A percentile compares a stretch with the other conserved stretches of the same genome.
These are phyloP conservation scores for Myzus persicae DNA, from an alignment of 1,140 invertebrate genomes.

Conservation along the genomic window DNA sequence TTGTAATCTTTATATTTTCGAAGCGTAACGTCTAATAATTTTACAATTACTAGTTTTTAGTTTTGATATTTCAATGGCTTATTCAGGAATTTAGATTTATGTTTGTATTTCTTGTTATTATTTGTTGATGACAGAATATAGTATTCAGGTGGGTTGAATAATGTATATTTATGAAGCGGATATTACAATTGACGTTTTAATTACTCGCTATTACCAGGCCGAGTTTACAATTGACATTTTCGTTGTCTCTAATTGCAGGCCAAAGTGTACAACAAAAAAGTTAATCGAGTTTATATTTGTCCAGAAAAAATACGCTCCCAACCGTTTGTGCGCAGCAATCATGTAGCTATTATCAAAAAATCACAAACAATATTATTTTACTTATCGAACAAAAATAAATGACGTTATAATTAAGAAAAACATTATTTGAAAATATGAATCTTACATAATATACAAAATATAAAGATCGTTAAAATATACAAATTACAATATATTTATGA, in stretches of 20 bases:
- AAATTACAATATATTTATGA: no score
- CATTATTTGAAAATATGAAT: neutral
- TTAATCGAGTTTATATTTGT: neutral
- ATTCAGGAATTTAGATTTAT: neutral
- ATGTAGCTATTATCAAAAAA: neutral
- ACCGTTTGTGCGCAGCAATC: neutral
- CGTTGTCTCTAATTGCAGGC: neutral
- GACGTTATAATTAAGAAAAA: neutral
- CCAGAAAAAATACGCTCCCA: neutral
- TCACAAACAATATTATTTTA: neutral
- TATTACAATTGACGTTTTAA: neutral
- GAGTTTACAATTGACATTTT: neutral
- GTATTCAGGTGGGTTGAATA: neutral
- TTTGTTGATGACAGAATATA: neutral
- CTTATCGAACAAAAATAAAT: neutral
- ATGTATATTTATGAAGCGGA: neutral
- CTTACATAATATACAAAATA: neutral
- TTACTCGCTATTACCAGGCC: neutral
- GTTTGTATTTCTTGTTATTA: neutral
- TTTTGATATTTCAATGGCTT: neutral
- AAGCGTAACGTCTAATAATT: neutral
- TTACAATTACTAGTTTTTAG: neutral
- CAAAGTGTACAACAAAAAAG: neutral
- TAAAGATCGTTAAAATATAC: no score
- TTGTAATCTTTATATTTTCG: no score